phyloP scores from a whole-genome alignment of 2,797 vertebrate genomes.

The Delichon dasypus region DNA sequence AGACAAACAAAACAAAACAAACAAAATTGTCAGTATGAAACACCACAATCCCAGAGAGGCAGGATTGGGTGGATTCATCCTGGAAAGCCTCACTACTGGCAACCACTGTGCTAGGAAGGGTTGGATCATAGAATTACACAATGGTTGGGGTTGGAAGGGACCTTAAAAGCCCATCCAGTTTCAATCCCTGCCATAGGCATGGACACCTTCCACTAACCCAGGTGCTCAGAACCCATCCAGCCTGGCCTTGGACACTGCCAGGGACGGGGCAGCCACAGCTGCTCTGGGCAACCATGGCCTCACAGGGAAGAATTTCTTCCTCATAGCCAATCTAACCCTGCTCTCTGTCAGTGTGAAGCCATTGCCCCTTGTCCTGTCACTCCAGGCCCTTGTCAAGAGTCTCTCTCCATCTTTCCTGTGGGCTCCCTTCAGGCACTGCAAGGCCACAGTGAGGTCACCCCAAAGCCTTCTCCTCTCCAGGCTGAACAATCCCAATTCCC shows the following conservation, averaged over 20 bases:
- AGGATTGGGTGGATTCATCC: not conserved
- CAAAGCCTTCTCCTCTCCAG: not conserved
- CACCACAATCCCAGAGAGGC: not conserved
- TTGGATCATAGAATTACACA: not conserved
- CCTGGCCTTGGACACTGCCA: not conserved
- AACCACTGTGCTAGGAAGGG: not conserved
- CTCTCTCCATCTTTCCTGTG: not conserved
- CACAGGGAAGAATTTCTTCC: not conserved
- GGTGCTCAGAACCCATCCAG: rapidly evolving
- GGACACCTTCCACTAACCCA: not conserved
- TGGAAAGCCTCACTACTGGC: not conserved
- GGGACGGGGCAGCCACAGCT: not conserved
- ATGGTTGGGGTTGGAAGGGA: not conserved
- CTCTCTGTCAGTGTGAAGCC: not conserved
- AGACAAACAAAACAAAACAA: not conserved
- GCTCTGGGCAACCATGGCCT: not conserved
- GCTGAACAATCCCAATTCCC: not conserved
- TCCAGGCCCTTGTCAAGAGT: not conserved
- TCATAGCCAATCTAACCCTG: rapidly evolving
- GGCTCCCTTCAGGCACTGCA: not conserved
- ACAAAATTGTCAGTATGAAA: not conserved
- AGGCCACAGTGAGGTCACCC: not conserved
- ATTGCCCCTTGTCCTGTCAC: not conserved
- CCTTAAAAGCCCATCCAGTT: not conserved
- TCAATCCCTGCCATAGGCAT: not conserved